Evolutionary conservation across 2,113 vertebrate species (phyloP), one percentile per base, ranked within the genome.

Genomic region (Neolamprologus modestus): DNA sequence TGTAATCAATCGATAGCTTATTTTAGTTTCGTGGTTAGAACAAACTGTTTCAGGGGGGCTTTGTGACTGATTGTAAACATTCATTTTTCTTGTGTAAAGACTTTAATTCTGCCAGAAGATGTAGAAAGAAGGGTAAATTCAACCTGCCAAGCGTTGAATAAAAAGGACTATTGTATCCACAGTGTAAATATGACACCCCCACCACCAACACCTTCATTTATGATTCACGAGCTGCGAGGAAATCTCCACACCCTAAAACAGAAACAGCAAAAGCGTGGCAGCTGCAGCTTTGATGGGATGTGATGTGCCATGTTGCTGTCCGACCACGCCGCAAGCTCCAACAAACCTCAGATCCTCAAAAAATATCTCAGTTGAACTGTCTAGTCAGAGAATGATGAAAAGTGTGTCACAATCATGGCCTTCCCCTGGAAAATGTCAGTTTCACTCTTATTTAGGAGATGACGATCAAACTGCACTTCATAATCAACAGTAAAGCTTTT

Each of bases 151-250:
- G 5, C 5, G 2, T 0, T 81, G 63, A n/a, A 84, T 90, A 90
- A 87, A 88, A 87, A 76, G 40, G 88, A 76, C 82, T 47, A 88
- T 78, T 90, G 86, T 92, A 24, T 82, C 50, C 33, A 28, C 17
- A 28, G 63, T 19, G 81, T 91, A 89, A 83, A 89, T 86, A 91
- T 82, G 81, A 91, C 90, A 84, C 76, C 92, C 86, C 54, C 86
- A 84, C 88, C 84, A 78, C 90, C 86, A 52, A 84, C 87, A 47
- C 28, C 54, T 73, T 61, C 84, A 17, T 59, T 57, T 89, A 73
- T 88, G 88, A 92, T 89, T 89, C 89, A 93, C 45, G 6, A 68
- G 59, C 63, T 84, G 88, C 61, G 21, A 86, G 57, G 31, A 63
- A 63, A 14, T 40, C 21, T 85, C 82, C 83, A 78, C 84, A 45